These are phyloP conservation scores for Aquatica leii DNA, from an alignment of 2,888 invertebrate genomes.

Conservation along the genomic window DNA sequence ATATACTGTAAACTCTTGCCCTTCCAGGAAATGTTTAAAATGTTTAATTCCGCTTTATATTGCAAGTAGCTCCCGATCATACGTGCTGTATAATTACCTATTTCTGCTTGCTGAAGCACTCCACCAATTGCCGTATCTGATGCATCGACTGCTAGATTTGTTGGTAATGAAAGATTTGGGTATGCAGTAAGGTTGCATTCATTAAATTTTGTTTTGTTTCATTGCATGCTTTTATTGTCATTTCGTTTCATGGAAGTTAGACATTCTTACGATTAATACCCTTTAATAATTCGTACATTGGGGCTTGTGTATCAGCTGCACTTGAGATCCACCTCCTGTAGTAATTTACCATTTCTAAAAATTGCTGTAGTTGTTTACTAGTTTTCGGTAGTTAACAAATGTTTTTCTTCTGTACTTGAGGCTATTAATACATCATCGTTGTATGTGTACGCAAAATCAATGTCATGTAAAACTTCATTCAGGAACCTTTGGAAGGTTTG, in stretches of 20 bases:
- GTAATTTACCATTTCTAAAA: conserved; percentile 53
- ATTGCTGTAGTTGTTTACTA: conserved; percentile 35
- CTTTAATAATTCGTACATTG: too few species aligned
- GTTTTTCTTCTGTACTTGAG: conserved; percentile 38
- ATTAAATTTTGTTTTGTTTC: conserved; percentile 24
- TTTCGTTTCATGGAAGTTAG: conserved; percentile 26
- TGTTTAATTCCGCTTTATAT: too few species aligned
- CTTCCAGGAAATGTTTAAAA: too few species aligned
- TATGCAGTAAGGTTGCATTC: conserved; percentile 34
- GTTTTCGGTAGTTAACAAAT: conserved; percentile 44
- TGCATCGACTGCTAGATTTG: conserved; percentile 48
- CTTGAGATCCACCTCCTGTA: too few species aligned
- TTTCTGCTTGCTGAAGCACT: too few species aligned
- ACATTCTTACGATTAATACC: conserved; percentile 42
- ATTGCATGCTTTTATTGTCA: conserved; percentile 26
- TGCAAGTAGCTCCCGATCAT: too few species aligned
- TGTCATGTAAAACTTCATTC: too few species aligned
- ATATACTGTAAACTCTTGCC: too few species aligned
- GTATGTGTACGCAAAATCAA: conserved; percentile 39
- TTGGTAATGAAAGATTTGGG: conserved; percentile 42
- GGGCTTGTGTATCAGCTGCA: too few species aligned
- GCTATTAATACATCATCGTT: too few species aligned
- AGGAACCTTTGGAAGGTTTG: too few species aligned
- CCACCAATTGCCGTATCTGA: too few species aligned
- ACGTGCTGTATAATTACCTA: conserved; percentile 43